Base-by-base conservation (phyloP, 2,113 vertebrate genomes). In the Brienomyrus brachyistius region DNA sequence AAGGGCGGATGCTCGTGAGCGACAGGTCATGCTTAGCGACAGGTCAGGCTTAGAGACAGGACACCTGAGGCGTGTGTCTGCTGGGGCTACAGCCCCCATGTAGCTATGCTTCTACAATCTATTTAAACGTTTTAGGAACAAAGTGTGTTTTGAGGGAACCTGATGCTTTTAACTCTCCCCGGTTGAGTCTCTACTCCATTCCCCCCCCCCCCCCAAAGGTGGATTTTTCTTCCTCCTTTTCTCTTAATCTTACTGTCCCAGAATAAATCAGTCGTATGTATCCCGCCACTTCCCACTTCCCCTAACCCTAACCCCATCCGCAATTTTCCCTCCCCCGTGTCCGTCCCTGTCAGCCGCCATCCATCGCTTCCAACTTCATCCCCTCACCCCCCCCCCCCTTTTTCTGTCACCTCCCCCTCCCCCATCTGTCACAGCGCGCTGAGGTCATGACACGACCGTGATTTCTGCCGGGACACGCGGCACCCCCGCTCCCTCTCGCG, bases 371-470 rank as follows among this genome's bases (percentile, higher is more conserved):
- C 82, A 89, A 21, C 84, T 88, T 56, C 52, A 80, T 83, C 13
- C 45, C 35, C 89, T 59, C 40, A 17, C 90, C 56, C 88, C 88
- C 51, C 91, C 48, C 85, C 40, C 54, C 74, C 54, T 82, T 17
- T 59, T 23, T 6, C 15, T 0, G n/a, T 66, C 82, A 7, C 31
- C 62, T 1, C 62, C 27, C 62, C 9, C 62, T 3, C 74, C n/a
- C 54, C 74, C 47, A 0, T 0, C 9, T 1, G 89, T 95, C 94
- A 96, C 92, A 96, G 94, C 0, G 94, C 97, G 0, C 96, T 97
- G 88, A 98, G 95, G 93, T 98, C 97, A 23, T 97, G 97, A 90
- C 97, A 98, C 0, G 97, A 98, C 91, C 96, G 96, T 52, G 97
- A 98, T 90, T 97, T 97, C 91, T 97, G 97, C 91, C 97, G 96